These are phyloP conservation scores for Hermetia illucens DNA, from an alignment of 1,140 invertebrate genomes.

Conservation along the genomic window DNA sequence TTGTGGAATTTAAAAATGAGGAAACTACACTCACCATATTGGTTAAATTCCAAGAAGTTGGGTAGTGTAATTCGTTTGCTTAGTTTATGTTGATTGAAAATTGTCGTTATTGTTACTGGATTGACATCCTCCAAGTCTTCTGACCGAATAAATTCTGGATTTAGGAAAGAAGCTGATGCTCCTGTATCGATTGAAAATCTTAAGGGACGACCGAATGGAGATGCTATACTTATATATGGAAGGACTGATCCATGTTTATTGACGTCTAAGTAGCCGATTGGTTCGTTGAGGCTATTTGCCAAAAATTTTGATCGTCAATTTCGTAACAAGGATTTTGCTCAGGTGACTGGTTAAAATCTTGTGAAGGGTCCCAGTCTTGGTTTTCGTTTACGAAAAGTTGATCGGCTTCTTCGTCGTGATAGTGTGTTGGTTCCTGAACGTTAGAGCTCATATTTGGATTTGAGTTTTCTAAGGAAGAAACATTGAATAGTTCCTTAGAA, in stretches of 20 bases:
- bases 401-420: too few species aligned
- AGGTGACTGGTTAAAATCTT: too few species aligned
- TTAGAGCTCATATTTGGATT: too few species aligned
- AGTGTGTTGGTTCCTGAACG: too few species aligned
- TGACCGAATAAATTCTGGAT: background rate
- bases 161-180: constrained; percentile 6
- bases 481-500: too few species aligned
- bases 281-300: constrained; percentile 3
- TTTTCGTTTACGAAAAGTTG: too few species aligned
- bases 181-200: constrained; percentile 7
- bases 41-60: constrained; percentile 7
- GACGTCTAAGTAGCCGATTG: constrained; percentile 5
- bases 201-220: constrained; percentile 1
- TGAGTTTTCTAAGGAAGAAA: too few species aligned
- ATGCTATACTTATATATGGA: constrained; percentile 3
- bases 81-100: background rate
- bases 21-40: background rate
- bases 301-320: constrained; percentile 6
- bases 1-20: constrained; percentile 8
- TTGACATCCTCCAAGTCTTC: background rate
- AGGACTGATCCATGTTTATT: constrained; percentile 1
- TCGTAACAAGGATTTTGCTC: too few species aligned
- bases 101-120: background rate
- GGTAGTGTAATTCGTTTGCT: constrained; percentile 2
- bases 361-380: too few species aligned